A percentile compares a stretch with the other conserved stretches of the same genome.
phyloP scores from a whole-genome alignment of 2,888 invertebrate genomes.

The Hylaea fasciaria region DNA sequence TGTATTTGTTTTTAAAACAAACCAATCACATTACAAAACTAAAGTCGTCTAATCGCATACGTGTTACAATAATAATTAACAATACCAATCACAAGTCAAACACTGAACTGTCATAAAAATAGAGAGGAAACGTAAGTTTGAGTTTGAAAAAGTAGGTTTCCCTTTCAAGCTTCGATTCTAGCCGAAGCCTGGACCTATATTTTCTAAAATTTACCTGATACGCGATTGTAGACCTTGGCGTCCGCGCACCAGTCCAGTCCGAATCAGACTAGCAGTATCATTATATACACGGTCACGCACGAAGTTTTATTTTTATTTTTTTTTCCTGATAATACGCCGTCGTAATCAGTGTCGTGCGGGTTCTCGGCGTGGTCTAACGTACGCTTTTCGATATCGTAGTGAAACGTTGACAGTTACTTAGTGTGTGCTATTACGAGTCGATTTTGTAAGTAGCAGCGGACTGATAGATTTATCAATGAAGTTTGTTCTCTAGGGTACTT shows the following conservation, averaged over 20 bases:
- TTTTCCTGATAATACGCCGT: slow-evolving; percentile 59
- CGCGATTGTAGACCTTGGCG: background rate
- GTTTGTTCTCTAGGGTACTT: too few species aligned
- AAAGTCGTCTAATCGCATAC: background rate
- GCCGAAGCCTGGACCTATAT: slow-evolving; percentile 22
- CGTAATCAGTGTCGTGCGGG: slow-evolving; percentile 66
- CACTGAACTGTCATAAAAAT: too few species aligned
- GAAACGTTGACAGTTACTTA: slow-evolving; percentile 12
- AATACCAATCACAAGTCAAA: too few species aligned
- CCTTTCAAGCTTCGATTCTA: background rate
- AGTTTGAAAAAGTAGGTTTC: too few species aligned
- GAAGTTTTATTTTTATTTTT: slow-evolving; percentile 66
- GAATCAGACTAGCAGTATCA: slow-evolving; percentile 9
- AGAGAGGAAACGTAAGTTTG: too few species aligned
- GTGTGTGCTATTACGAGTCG: slow-evolving; percentile 36
- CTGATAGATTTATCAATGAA: background rate
- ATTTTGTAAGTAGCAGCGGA: slow-evolving; percentile 35
- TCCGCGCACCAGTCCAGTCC: slow-evolving; percentile 11
- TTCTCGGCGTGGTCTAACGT: slow-evolving; percentile 61
- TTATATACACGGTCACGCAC: slow-evolving; percentile 14
- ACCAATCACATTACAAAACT: background rate
- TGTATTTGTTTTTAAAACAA: background rate
- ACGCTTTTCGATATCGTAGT: slow-evolving; percentile 35
- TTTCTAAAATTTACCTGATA: background rate
- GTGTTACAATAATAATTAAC: slow-evolving; percentile 9